Base-by-base conservation (phyloP, 2,888 invertebrate genomes). In the Epicampocera succincta region DNA sequence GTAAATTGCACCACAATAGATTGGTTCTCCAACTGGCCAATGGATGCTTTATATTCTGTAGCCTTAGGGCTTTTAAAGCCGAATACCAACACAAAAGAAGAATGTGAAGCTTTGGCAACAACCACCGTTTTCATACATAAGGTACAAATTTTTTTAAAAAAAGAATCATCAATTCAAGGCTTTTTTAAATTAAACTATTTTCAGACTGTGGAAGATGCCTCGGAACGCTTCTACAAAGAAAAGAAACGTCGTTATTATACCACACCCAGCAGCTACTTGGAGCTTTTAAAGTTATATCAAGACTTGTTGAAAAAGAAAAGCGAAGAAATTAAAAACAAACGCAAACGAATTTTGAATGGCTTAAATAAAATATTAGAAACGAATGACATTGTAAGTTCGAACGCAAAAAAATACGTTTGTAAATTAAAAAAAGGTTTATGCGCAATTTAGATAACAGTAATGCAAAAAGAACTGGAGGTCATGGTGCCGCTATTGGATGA, bases 1-100 rank as follows among this genome's bases (percentile, higher is more conserved):
- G 96, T 97, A 6, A 98, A 98, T 91, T 98, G 97, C 88, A 98
- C 97, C 87, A 97, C 97, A 0, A 97, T 98, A 77, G 97, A 98
- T 89, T 98, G 98, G 98, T 98, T 97, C 90, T 94, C 95, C 1
- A 96, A 96, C 87, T 98, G 98, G 98, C 97, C 97, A 0, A 93
- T 94, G 12, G 97, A 97, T 87, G 97, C 97, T 13, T 91, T 98
- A 68, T 92, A 95, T 15, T 96, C 96, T 0, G 97, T 96, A 0
- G 97, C 98, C 0, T 89, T 94, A 72, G 95, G 94, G 81, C 93
- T 95, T 65, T 92, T 98, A 44, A 91, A 92, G 44, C 92, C 93
- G 12, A 91, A 95, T 1, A 89, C 93, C 0, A 93, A 92, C 1
- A 90, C 93, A 8, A 86, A 90, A 17, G 92, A 93, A 38, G 89